Base-by-base conservation (phyloP, 2,888 invertebrate genomes). In the Rugalucina vietnamica region DNA sequence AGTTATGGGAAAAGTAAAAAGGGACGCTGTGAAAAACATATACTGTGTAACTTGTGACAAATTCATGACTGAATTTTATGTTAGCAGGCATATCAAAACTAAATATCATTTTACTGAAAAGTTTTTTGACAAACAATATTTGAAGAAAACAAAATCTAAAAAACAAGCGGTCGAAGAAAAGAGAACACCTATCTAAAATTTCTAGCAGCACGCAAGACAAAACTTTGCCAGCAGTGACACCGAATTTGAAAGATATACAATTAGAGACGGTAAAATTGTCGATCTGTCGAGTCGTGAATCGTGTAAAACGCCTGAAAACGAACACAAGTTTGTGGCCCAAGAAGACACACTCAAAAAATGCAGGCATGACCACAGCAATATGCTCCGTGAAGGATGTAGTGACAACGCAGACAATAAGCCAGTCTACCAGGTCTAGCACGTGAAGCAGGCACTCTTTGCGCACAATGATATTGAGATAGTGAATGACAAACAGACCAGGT, bases 21-120 rank as follows among this genome's bases (percentile, higher is more conserved):
- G 73, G 27, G 79, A 60, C 32, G 43, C 39, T 32, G n/a, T 76
- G 14, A 84, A 81, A 78, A 80, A 69, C 49, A 77, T 84, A 12
- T 84, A 70, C 39, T 84, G 84, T 27, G 50, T 70, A 34, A 39
- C 74, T 5, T 84, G 78, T 60, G 78, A 77, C 32, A 73, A 84
- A 65, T 84, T 80, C 81, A 84, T 84, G 75, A 77, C 77, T 21
- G 84, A 84, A 49, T 77, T 74, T 75, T 81, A 78, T 49, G 78
- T 84, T 27, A 43, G 50, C 70, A 77, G 78, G 12, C 80, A 80
- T 54, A 29, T 84, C 50, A 49, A 73, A 65, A 79, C 76, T 76
- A 84, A 77, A 43, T 57, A 39, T 14, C 71, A 76, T 76, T 76
- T 76, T 39, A 70, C n/a, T n/a, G 32, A 54, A 37, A 81, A 81